Conservation (phyloP, 2,888 invertebrate genomes). For the Chironomus tentans region DNA sequence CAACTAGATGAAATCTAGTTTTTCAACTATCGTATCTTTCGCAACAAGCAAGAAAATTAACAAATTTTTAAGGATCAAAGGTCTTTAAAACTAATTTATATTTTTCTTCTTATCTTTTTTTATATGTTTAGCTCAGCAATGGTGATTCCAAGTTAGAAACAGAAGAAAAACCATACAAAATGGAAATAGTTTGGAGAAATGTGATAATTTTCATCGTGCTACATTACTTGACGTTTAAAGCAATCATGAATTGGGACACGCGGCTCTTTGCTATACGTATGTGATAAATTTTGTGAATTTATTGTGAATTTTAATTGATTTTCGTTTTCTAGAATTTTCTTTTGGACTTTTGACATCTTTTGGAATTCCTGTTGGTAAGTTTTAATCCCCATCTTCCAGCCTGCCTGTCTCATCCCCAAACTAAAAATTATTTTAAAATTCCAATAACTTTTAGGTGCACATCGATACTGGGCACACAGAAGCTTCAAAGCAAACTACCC, state of each 20-base stretch:
- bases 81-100: too few relatives aligned
- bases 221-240: neutral
- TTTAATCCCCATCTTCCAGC: too few relatives aligned
- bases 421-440: too few relatives aligned
- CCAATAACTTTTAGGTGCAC: slow-evolving; percentile 49
- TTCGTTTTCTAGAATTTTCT: neutral
- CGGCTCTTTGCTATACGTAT: neutral
- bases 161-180: neutral
- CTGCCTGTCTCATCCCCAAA: too few relatives aligned
- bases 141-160: too few relatives aligned
- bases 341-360: slow-evolving; percentile 48
- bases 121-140: too few relatives aligned
- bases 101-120: too few relatives aligned
- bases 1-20: too few relatives aligned
- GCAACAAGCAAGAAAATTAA: too few relatives aligned
- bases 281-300: neutral
- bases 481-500: slow-evolving; percentile 67
- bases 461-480: slow-evolving; percentile 86
- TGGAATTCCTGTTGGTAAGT: slow-evolving; percentile 66
- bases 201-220: neutral
- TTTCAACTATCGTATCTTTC: too few relatives aligned
- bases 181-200: slow-evolving; percentile 4
- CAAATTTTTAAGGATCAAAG: too few relatives aligned
- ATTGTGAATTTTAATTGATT: neutral
- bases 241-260: neutral